Conservation (phyloP, 2,888 invertebrate species). For the Zaprionus obscuricornis region DNA sequence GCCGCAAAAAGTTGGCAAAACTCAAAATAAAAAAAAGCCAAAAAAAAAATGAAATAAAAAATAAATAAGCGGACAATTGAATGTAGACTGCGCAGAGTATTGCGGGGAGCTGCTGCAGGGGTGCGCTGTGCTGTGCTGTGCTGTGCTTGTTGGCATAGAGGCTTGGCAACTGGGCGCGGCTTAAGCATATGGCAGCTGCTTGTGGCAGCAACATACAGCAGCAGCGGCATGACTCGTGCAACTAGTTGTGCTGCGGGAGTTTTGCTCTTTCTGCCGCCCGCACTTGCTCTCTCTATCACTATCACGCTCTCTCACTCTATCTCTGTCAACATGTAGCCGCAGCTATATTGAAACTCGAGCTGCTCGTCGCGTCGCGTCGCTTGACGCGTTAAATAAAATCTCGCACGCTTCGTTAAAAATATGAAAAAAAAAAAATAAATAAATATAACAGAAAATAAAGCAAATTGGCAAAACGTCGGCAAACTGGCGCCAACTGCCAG, state of each 20-base stretch:
- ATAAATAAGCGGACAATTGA: too few relatives aligned
- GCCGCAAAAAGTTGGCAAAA: slow-evolving; percentile 62
- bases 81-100: neutral
- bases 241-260: too few relatives aligned
- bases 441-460: too few relatives aligned
- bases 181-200: slow-evolving; percentile 20
- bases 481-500: slow-evolving; percentile 14
- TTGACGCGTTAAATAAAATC: slow-evolving; percentile 68
- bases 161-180: slow-evolving; percentile 21
- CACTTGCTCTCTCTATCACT: too few relatives aligned
- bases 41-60: too few relatives aligned
- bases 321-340: slow-evolving; percentile 13
- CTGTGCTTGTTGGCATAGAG: too few relatives aligned
- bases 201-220: too few relatives aligned
- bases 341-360: slow-evolving; percentile 7
- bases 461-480: slow-evolving; percentile 31
- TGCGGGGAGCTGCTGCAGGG: slow-evolving; percentile 4
- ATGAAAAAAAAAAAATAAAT: slow-evolving; percentile 21
- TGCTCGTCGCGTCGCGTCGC: slow-evolving; percentile 18
- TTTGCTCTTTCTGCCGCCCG: too few relatives aligned
- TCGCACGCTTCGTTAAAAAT: slow-evolving; percentile 65
- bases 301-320: too few relatives aligned
- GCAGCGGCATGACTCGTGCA: slow-evolving; percentile 42
- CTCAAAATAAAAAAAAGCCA: too few relatives aligned
- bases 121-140: neutral